phyloP scores from a whole-genome alignment of 2,113 vertebrate genomes.

The Halcyon malimbica region DNA sequence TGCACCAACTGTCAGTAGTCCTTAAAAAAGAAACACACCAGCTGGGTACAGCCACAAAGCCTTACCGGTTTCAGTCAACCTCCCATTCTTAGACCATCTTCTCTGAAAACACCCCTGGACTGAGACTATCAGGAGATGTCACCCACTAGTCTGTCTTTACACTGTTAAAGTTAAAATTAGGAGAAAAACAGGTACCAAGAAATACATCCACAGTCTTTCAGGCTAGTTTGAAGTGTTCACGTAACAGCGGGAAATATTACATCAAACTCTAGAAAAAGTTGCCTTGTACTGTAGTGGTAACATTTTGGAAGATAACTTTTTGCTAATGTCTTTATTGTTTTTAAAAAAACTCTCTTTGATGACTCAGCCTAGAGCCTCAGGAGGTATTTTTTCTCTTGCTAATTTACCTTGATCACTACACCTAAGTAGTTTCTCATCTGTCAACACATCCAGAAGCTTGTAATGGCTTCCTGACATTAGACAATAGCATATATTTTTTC shows the following conservation, averaged over 20 bases:
- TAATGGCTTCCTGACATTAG: background rate
- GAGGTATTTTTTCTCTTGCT: background rate
- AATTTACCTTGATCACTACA: background rate
- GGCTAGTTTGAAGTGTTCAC: background rate
- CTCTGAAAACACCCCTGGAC: background rate
- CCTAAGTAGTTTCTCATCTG: background rate
- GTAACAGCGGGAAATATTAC: background rate
- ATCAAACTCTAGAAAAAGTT: background rate
- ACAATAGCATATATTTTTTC: background rate
- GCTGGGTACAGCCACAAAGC: background rate
- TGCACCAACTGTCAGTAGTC: background rate
- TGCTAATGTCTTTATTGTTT: background rate
- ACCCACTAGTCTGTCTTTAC: background rate
- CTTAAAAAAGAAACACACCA: background rate
- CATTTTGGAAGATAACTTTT: background rate
- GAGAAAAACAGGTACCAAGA: background rate
- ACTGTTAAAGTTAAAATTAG: background rate
- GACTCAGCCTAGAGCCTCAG: background rate
- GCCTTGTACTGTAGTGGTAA: background rate
- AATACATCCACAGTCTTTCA: background rate
- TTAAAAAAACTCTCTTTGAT: background rate
- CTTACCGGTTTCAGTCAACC: background rate
- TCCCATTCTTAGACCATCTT: background rate
- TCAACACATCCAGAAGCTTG: background rate
- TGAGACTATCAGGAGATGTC: background rate